Base-by-base conservation (phyloP, 1,140 invertebrate genomes). In the Steinernema feltiae region DNA sequence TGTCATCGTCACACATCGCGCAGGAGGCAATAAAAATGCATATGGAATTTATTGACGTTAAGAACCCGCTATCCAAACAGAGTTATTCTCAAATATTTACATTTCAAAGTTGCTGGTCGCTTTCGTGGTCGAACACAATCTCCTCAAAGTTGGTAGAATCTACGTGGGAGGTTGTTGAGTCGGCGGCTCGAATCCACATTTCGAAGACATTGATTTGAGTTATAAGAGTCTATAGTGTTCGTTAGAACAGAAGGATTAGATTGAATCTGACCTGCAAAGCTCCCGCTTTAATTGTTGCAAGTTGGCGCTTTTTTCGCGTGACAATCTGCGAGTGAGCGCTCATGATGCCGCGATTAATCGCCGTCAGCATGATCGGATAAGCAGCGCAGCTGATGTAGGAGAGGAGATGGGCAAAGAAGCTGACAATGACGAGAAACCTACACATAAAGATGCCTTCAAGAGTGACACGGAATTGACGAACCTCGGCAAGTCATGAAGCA, bases 351-450 rank as follows among this genome's bases (percentile, higher is more conserved):
- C 70, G 69, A 46, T 75, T 75, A 18, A 75, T 75, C 7, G 69
- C 63, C 0, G 74, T 75, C 1, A 75, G 29, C 29, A 75, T 75
- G 21, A 75, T 48, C 32, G 74, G 74, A 71, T 75, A 75, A 0
- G 74, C 74, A 21, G 74, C 48, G 48, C 74, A 75, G n/a, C 69
- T 70, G 17, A 75, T 75, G 31, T 75, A 75, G 27, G 74, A 70
- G 18, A 75, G 69, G 0, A 75, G 32, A n/a, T 75, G 74, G 1
- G 74, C 48, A 17, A 70, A 70, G 24, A 41, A 30, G 32, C 69
- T 70, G 7, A 75, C 21, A 3, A 75, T 48, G 15, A 75, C 74
- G 69, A 75, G 69, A 69, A 32, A 35, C 24, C 70, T 75, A 35
- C 69, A 7, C 35, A 30, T 0, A 41, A 21, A 3, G 15, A 7